phyloP scores from a whole-genome alignment of 1,140 invertebrate genomes.

The Centruroides sculpturatus region DNA sequence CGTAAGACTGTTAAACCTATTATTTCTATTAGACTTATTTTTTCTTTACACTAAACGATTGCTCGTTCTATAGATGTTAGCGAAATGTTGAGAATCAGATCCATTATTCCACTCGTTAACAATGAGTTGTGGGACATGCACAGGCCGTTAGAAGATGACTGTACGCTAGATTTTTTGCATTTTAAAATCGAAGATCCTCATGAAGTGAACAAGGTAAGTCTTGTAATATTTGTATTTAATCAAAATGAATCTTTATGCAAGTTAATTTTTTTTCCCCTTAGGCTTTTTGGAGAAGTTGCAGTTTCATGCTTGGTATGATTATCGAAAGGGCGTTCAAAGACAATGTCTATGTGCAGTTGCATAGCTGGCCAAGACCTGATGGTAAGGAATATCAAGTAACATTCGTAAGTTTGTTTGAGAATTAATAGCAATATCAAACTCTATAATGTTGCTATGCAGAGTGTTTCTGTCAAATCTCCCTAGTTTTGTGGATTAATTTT shows the following conservation, averaged over 20 bases:
- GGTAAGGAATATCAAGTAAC: constrained; percentile 31
- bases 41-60: neutral
- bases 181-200: constrained; percentile 48
- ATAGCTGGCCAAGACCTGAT: constrained; percentile 68
- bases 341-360: constrained; percentile 53
- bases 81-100: constrained; percentile 46
- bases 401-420: too few species aligned
- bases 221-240: constrained; percentile 13
- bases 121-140: constrained; percentile 82
- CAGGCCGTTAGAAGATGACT: constrained; percentile 58
- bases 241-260: constrained; percentile 30
- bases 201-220: constrained; percentile 28
- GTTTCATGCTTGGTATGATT: constrained; percentile 52
- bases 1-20: constrained; percentile 41
- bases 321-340: constrained; percentile 63
- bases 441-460: too few species aligned
- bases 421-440: too few species aligned
- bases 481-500: too few species aligned
- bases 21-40: neutral
- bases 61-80: constrained; percentile 45
- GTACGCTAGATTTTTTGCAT: constrained; percentile 61
- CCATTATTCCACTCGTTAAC: constrained; percentile 67
- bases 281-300: constrained; percentile 84
- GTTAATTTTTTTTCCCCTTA: constrained; percentile 27
- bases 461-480: too few species aligned